A percentile compares a stretch with the other conserved stretches of the same genome.
Conservation (phyloP, 2,888 invertebrate species). For the Eumacrocentrus americanus region DNA sequence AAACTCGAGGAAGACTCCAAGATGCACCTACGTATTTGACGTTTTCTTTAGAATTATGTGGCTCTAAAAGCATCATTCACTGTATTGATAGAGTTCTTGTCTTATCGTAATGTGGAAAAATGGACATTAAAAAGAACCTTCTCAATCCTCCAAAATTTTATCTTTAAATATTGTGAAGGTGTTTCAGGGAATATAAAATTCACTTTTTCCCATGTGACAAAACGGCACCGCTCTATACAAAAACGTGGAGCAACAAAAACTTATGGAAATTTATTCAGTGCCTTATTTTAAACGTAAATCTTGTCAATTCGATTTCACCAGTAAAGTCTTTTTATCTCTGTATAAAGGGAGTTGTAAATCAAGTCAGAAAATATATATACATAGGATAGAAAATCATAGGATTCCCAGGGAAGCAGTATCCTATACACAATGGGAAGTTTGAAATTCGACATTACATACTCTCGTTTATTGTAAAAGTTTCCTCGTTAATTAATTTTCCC, state of each 20-base stretch:
- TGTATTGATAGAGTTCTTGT: neutral
- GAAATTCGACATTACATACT: neutral
- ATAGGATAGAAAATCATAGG: no score
- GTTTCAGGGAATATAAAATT: neutral
- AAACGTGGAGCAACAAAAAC: neutral
- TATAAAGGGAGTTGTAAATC: no score
- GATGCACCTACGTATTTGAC: constrained; percentile 9
- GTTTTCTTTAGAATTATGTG: neutral
- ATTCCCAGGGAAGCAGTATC: no score
- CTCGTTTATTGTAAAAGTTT: neutral
- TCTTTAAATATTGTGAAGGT: neutral
- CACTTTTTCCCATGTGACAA: neutral
- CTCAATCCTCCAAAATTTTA: neutral
- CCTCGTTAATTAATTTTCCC: neutral
- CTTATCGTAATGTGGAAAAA: neutral
- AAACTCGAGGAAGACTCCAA: neutral
- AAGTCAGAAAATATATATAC: no score
- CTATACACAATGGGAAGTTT: neutral
- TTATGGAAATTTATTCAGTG: neutral
- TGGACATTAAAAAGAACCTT: neutral
- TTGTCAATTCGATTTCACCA: neutral
- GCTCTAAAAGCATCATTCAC: neutral
- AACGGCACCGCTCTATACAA: no score
- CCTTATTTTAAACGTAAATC: neutral
- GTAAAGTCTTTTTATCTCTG: neutral